A percentile compares a stretch with the other conserved stretches of the same genome.
Conservation (phyloP, 2,113 vertebrate species). For the Heloderma charlesbogerti region DNA sequence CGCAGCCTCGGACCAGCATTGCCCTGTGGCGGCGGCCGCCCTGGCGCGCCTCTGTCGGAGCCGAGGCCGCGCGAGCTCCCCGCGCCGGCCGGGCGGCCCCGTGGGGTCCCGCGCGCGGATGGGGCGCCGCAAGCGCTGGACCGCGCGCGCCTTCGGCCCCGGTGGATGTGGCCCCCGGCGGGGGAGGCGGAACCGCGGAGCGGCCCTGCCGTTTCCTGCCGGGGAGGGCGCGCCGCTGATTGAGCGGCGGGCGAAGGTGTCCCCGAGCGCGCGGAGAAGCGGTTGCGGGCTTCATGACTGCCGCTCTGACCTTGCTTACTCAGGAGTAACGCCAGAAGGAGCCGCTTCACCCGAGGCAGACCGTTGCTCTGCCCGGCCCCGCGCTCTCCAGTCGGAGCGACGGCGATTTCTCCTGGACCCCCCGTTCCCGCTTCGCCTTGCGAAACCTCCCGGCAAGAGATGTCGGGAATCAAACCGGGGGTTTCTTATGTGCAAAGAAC, state of each 20-base stretch:
- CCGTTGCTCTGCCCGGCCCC: too few species aligned
- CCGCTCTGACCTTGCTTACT: background rate
- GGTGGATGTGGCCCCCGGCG: background rate
- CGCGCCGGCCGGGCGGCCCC: too few species aligned
- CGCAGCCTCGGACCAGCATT: too few species aligned
- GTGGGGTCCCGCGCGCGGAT: too few species aligned
- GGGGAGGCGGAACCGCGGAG: accelerated
- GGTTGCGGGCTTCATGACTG: too few species aligned
- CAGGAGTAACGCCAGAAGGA: background rate
- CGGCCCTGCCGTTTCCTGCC: background rate
- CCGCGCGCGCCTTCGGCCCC: background rate
- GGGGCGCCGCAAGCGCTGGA: too few species aligned
- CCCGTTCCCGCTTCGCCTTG: background rate
- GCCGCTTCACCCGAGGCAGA: too few species aligned
- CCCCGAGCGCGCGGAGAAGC: background rate
- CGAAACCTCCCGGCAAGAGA: background rate
- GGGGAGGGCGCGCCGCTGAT: background rate
- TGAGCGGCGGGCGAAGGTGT: background rate
- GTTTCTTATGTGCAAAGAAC: background rate
- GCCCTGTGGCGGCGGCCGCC: too few species aligned
- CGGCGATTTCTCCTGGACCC: background rate
- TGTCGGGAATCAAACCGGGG: background rate
- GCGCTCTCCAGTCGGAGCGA: background rate
- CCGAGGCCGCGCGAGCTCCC: too few species aligned
- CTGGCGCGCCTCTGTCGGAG: too few species aligned